Conservation (phyloP, 53 echinoderm and acorn worm species). For the Glandiceps talaboti region DNA sequence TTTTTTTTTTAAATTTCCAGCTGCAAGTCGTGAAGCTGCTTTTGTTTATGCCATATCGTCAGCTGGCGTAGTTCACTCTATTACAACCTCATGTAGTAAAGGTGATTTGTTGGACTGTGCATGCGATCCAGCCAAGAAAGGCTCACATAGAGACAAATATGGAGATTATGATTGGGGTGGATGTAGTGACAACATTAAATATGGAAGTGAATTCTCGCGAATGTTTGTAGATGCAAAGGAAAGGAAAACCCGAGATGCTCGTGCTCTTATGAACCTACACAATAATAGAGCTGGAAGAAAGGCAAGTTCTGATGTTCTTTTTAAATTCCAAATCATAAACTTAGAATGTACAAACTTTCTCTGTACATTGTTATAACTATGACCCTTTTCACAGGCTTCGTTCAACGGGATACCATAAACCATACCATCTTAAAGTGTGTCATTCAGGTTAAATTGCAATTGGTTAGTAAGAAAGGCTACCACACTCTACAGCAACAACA, state of each 20-base stretch:
- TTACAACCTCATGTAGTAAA: slow-evolving; percentile 5
- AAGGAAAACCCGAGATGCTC: slow-evolving; percentile 61
- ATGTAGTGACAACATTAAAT: slow-evolving; percentile 91
- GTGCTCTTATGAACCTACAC: slow-evolving; percentile 89
- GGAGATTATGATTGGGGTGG: slow-evolving; percentile 88
- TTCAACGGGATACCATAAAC: too few species aligned
- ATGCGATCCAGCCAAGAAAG: slow-evolving; percentile 63
- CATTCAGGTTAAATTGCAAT: too few species aligned
- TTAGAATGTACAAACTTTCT: too few species aligned
- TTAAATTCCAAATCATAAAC: too few species aligned
- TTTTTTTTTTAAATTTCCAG: slow-evolving; percentile 11
- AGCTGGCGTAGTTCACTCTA: slow-evolving; percentile 5
- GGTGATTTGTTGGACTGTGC: slow-evolving; percentile 6
- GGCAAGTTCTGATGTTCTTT: slow-evolving; percentile 33
- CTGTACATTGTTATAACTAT: too few species aligned
- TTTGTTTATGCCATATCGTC: slow-evolving; percentile 9
- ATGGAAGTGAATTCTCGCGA: slow-evolving; percentile 66
- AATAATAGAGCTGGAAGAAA: slow-evolving; percentile 91
- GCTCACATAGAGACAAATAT: slow-evolving; percentile 42
- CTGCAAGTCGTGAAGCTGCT: slow-evolving; percentile 7
- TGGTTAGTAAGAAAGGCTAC: too few species aligned
- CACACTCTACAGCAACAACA: too few species aligned
- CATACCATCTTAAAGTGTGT: too few species aligned
- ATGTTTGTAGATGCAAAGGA: slow-evolving; percentile 79
- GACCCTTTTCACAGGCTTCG: too few species aligned